Conservation (phyloP, 2,888 invertebrate species). For the Chaetogeoica ovagalla region DNA sequence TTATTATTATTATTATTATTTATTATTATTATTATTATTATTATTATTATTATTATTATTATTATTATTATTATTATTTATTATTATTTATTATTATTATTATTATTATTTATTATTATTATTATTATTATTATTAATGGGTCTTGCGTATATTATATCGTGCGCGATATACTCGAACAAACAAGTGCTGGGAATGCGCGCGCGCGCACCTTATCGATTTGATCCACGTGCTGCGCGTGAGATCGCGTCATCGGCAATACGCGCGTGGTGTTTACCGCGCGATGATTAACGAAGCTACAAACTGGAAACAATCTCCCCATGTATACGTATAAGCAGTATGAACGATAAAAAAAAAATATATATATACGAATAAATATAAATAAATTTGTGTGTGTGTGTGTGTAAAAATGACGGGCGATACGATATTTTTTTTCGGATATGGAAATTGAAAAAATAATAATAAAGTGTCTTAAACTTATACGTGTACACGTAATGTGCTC, state of each 20-base stretch:
- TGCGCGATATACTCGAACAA: no score
- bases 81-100: no score
- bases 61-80: no score
- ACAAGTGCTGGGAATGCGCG: neutral
- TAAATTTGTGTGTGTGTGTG: neutral
- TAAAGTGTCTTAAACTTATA: no score
- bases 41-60: no score
- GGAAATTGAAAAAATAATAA: neutral
- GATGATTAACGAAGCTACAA: constrained; percentile 38
- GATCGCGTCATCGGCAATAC: constrained; percentile 13
- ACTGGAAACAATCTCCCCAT: constrained; percentile 29
- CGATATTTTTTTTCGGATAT: neutral
- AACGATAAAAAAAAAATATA: no score
- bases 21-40: no score
- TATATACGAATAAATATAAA: no score
- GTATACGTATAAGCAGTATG: neutral
- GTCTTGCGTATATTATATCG: no score
- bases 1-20: no score
- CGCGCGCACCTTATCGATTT: constrained; percentile 24
- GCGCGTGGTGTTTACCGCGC: constrained; percentile 31
- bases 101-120: no score
- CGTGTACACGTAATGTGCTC: neutral
- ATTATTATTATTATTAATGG: no score
- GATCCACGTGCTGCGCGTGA: constrained; percentile 41
- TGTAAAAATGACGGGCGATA: neutral